Evolutionary conservation across 1,140 invertebrate genomes (phyloP).

Genomic region (Muscidifurax raptorellus): DNA sequence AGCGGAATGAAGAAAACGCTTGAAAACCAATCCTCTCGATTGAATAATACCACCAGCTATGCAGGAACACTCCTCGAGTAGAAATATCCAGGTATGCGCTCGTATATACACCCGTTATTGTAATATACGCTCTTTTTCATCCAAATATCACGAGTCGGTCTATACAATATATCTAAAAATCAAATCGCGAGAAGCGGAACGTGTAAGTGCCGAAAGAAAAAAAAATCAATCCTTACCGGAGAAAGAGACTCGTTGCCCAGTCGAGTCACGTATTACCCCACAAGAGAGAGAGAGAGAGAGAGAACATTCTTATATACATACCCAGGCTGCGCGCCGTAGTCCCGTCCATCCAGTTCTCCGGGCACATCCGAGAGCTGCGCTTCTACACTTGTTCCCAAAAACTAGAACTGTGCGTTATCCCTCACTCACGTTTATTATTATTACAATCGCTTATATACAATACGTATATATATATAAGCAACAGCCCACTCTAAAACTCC

Average conservation of each 20-base stretch:
- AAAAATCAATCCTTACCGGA: not conserved
- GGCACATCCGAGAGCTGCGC: not conserved
- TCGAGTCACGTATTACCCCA: slow-evolving; percentile 13
- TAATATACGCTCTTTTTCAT: too few species aligned
- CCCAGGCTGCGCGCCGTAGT: slow-evolving; percentile 11
- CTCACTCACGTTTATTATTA: too few species aligned
- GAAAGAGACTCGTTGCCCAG: not conserved
- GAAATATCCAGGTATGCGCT: too few species aligned
- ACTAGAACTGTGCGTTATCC: not conserved
- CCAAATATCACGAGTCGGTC: too few species aligned
- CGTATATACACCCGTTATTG: too few species aligned
- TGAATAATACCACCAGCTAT: too few species aligned
- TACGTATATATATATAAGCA: too few species aligned
- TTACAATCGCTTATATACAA: too few species aligned
- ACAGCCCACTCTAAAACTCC: too few species aligned
- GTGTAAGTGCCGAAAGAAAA: not conserved
- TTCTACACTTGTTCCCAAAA: not conserved
- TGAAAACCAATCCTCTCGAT: too few species aligned
- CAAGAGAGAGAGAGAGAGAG: not conserved
- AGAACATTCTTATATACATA: not conserved
- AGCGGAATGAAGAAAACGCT: too few species aligned
- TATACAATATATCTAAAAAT: not conserved
- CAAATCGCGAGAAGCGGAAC: not conserved
- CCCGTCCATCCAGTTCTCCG: slow-evolving; percentile 35
- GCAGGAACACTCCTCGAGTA: too few species aligned